Evolutionary conservation across 2,888 invertebrate genomes (phyloP), one percentile per base, ranked within the genome.

Genomic region (Phymatocera aterrima): DNA sequence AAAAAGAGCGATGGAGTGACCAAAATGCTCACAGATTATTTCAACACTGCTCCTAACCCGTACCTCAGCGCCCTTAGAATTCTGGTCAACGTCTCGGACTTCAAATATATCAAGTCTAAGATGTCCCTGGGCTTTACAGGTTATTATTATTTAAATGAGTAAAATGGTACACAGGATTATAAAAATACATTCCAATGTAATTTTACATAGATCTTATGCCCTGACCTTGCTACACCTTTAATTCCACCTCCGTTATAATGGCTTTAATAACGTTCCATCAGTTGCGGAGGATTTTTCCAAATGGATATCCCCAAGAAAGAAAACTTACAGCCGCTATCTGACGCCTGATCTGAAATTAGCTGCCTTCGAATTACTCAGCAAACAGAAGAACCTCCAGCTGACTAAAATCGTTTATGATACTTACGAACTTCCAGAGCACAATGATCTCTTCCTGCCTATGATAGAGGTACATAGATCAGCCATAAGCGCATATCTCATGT

Each of bases 301-400:
- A 37, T 92, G 91, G 91, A 82, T 91, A 60, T 80, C 80, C 48
- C 77, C 78, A 28, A 81, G 87, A 87, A 88, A 88, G 85, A 89
- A 85, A 82, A 87, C 87, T 65, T 92, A 92, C 83, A 91, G 90
- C 83, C 91, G 92, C 82, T 90, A 90, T 87, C 91, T 93, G 85
- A 92, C 89, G 78, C 88, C 83, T 85, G 90, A 93, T 81, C 87
- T 95, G 40, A 96, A 96, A 90, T 89, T 94, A 85, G 94, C 94
- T 81, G 95, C 95, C 77, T 96, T 96, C 91, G 93, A 93, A 87
- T 92, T 96, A 84, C 93, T 95, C 15, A 93, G 92, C 82, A 93
- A 93, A 81, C 95, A 96, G 85, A 94, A 94, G 81, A 93, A 94
- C 85, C 91, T 93, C 80, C 90, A 92, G 40, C 92, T 96, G 72